Conservation (phyloP, 1,140 invertebrate genomes). For the Colletes latitarsis region DNA sequence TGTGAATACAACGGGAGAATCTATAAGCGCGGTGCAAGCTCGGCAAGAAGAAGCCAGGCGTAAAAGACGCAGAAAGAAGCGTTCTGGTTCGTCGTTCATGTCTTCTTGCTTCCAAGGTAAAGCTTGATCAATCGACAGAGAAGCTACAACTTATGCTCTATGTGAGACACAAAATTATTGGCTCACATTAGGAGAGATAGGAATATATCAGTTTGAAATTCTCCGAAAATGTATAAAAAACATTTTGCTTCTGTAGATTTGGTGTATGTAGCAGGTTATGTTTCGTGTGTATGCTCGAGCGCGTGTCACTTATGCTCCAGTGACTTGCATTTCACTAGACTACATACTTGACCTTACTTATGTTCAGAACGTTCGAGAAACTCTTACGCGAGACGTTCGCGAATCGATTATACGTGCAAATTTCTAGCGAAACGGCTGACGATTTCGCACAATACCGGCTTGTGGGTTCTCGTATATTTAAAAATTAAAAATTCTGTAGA, state of each 20-base stretch:
- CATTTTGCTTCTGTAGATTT: not conserved
- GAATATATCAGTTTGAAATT: not conserved
- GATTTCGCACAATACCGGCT: not conserved
- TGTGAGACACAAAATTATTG: too few relatives aligned
- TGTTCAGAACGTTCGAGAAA: conserved; percentile 51
- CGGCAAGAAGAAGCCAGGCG: conserved; percentile 93
- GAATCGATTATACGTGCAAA: conserved; percentile 45
- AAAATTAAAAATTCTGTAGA: too few relatives aligned
- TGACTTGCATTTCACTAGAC: conserved; percentile 42
- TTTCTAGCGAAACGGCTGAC: not conserved
- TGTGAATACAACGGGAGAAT: conserved; percentile 73
- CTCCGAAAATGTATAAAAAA: too few relatives aligned
- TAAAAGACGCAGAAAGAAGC: conserved; percentile 93
- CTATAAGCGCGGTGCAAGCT: conserved; percentile 77
- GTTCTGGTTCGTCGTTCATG: conserved; percentile 91
- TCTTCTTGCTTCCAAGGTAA: conserved; percentile 94
- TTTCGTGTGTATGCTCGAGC: too few relatives aligned
- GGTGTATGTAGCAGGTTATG: too few relatives aligned
- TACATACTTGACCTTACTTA: conserved; percentile 46
- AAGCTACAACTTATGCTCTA: not conserved
- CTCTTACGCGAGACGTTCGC: conserved; percentile 45
- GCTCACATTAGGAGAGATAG: too few relatives aligned
- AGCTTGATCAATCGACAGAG: not conserved
- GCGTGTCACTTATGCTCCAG: not conserved
- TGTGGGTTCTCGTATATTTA: too few relatives aligned